phyloP scores from a whole-genome alignment of 2,113 vertebrate genomes.

The Antennarius striatus region DNA sequence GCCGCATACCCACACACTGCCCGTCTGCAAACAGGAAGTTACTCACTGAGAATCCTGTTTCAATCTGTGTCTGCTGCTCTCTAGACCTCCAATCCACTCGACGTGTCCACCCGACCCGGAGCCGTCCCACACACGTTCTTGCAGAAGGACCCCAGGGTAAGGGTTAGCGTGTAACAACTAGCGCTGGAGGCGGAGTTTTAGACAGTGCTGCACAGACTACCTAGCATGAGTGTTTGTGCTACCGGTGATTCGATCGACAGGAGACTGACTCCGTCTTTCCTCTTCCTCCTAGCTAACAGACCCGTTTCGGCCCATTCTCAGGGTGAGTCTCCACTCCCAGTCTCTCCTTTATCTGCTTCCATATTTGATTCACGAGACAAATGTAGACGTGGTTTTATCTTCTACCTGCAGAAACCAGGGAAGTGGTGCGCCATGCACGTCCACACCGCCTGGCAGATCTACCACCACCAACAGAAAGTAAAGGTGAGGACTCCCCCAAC shows the following conservation, averaged over 20 bases:
- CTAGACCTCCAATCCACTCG: conserved; percentile 95
- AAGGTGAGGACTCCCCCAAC: conserved; percentile 87
- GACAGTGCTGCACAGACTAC: too few relatives aligned
- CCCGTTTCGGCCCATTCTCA: conserved; percentile 97
- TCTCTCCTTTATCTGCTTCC: conserved; percentile 16
- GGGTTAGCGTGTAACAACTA: conserved; percentile 13
- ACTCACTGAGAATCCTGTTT: conserved; percentile 29
- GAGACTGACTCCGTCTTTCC: conserved; percentile 82
- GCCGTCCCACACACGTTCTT: conserved; percentile 93
- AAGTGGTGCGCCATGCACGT: conserved; percentile 99
- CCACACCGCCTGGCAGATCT: conserved; percentile 98
- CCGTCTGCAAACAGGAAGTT: neutral
- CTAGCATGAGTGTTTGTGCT: too few relatives aligned
- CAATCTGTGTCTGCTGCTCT: conserved; percentile 55
- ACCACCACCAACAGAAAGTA: conserved; percentile 98
- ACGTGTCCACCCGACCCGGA: conserved; percentile 91
- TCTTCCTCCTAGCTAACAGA: conserved; percentile 92
- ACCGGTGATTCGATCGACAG: conserved; percentile 85
- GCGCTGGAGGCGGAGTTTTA: too few relatives aligned
- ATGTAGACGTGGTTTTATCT: conserved; percentile 16
- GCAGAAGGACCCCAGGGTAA: conserved; percentile 97
- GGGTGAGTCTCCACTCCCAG: conserved; percentile 83
- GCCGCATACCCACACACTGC: neutral
- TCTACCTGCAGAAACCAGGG: conserved; percentile 89
- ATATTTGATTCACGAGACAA: neutral